Base-by-base conservation (phyloP, 2,113 vertebrate genomes). In the Lynx canadensis region DNA sequence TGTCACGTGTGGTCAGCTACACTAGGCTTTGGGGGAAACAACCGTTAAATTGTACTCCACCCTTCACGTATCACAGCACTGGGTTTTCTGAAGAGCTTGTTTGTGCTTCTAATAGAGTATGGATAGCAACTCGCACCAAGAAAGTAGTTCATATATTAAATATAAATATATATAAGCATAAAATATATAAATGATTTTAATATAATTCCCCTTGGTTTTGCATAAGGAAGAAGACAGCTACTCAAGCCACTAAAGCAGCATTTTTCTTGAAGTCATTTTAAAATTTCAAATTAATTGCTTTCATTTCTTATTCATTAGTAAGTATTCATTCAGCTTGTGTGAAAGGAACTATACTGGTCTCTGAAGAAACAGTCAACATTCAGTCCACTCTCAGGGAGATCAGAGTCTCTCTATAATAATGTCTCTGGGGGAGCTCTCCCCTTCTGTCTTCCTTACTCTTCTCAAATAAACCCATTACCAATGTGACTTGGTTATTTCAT, bases 181-280 rank as follows among this genome's bases (percentile, higher is more conserved):
- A 48, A 38, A 33, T 36, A 23, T 41, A 25, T 31, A 78, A 71
- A 50, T 55, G 66, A 68, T 60, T 68, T 73, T 80, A 82, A 68
- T 71, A 36, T 29, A 25, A 71, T 81, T 88, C 55, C 13, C 5
- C 5, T 94, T 84, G 76, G 10, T 3, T 96, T 89, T 71, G 29
- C 12, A 36, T 94, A 82, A 88, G 29, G 31, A 91, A 57, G 66
- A 52, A 23, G 27, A 38, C 1, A 69, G 66, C 2, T 36, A 1
- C 3, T 73, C 16, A 55, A 18, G 33, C 13, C 15, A 89, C 19
- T 66, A 60, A 91, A 68, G 36, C 86, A 86, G 19, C n/a, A 81
- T 33, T 80, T 97, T 94, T 89, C 50, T 90, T 69, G 33, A 95
- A 94, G 60, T 31, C n/a, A 60, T 36, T 45, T 93, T 91, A 74